Evolutionary conservation across 2,797 vertebrate species (phyloP), one percentile per base, ranked within the genome.

Genomic region (Anas acuta): DNA sequence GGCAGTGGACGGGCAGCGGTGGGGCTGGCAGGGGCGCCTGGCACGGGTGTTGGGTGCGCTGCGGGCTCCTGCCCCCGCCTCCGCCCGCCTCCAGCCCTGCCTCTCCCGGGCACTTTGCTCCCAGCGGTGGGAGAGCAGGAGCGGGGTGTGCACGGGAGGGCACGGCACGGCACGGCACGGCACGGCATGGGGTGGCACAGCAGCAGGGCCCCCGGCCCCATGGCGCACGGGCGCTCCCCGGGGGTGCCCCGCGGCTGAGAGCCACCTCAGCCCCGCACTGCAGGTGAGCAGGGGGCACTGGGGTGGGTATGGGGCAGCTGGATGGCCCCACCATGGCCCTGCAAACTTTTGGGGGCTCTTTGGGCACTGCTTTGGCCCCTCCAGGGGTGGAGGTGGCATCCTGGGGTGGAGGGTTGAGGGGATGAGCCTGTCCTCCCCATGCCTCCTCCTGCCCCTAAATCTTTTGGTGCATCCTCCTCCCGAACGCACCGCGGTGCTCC

Each of bases 81-180:
- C 89, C 0, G 35, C 92, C 94, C 93, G 76, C 95, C 89, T 95
- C 91, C 79, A 75, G 93, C 92, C 93, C 93, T 87, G 95, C 95
- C 93, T 97, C 93, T 83, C 84, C 76, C 1, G 32, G 91, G 93
- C 96, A 96, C 93, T 93, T 94, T 93, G 91, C 95, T 92, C 92
- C 92, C 83, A 11, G 89, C 57, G 1, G 14, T 2, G 66, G 70
- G 37, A 66, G 14, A 62, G 62, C 56, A 0, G 82, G 71, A 78
- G 56, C 19, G 22, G 92, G 92, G 93, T 91, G 70, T 49, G 19
- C 84, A 2, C 13, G 19, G 64, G 41, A 10, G 8, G 22, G 45
- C 43, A 47, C 49, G 12, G 83, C 75, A 7, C 67, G 3, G 75
- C 83, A 30, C 23, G 35, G 45, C 78, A 28, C 56, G 4, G 56